These are phyloP conservation scores for Nymphalis io DNA, from an alignment of 1,140 invertebrate species.

Conservation along the genomic window DNA sequence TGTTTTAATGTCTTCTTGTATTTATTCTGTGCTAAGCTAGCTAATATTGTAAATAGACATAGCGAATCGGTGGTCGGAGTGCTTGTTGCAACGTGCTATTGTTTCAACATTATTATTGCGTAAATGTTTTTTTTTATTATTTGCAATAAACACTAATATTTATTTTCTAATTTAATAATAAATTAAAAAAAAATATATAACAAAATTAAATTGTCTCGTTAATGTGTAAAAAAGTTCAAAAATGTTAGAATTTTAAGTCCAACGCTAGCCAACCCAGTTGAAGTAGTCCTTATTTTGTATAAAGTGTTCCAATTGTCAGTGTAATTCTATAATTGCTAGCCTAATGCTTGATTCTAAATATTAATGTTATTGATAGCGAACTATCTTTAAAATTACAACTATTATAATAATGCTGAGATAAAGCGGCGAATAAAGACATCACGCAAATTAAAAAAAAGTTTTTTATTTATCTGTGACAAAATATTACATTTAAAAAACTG, in stretches of 20 bases:
- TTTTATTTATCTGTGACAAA: slow-evolving; percentile 12
- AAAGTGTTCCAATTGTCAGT: slow-evolving; percentile 59
- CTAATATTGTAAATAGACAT: slow-evolving; percentile 66
- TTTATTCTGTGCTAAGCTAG: slow-evolving; percentile 65
- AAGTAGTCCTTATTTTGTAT: slow-evolving; percentile 38
- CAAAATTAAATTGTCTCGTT: slow-evolving; percentile 1
- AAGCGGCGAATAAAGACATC: slow-evolving; percentile 63
- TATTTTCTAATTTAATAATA: slow-evolving; percentile 1
- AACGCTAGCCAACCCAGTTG: slow-evolving; percentile 32
- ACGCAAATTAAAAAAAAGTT: slow-evolving; percentile 42
- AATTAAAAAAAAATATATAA: neutral
- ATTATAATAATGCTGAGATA: slow-evolving; percentile 64
- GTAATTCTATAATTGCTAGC: slow-evolving; percentile 66
- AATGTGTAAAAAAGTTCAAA: slow-evolving; percentile 13
- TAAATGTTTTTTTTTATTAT: slow-evolving; percentile 8
- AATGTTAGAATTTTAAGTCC: slow-evolving; percentile 24
- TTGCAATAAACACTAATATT: slow-evolving; percentile 1
- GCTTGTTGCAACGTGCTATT: slow-evolving; percentile 47
- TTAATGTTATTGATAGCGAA: slow-evolving; percentile 75
- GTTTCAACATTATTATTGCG: slow-evolving; percentile 26
- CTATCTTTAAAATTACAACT: slow-evolving; percentile 65
- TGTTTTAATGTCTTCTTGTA: slow-evolving; percentile 61
- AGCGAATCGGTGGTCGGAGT: slow-evolving; percentile 41
- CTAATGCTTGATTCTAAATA: slow-evolving; percentile 74
- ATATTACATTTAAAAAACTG: too few species aligned